phyloP scores from a whole-genome alignment of 2,797 vertebrate genomes.

The Falco berigora region DNA sequence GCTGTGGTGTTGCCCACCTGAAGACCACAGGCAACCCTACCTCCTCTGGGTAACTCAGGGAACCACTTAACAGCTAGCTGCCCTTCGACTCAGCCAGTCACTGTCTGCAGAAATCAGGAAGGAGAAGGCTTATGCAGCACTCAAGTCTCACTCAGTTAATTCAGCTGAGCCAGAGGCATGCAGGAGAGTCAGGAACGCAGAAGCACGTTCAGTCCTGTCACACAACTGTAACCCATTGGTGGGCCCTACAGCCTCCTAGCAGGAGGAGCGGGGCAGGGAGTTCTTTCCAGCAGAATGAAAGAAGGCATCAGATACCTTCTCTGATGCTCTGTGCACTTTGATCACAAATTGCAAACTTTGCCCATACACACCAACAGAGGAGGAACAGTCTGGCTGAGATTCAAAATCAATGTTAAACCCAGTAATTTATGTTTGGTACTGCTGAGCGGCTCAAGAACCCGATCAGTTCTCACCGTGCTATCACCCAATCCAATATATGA shows the following conservation, averaged over 20 bases:
- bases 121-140: background rate
- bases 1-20: background rate
- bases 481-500: background rate
- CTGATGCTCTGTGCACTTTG: background rate
- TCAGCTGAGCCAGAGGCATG: background rate
- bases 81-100: background rate
- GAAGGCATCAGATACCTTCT: background rate
- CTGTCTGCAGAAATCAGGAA: background rate
- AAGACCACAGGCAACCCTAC: background rate
- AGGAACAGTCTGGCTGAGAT: background rate
- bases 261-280: background rate
- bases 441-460: background rate
- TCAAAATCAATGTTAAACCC: background rate
- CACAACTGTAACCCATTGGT: accelerated
- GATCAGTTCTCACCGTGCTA: background rate
- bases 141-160: background rate
- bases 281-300: background rate
- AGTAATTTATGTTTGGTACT: background rate
- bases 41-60: background rate
- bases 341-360: background rate
- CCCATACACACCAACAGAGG: background rate
- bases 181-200: background rate
- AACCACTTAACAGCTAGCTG: background rate
- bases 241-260: too few species aligned
- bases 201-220: background rate